Percentiles rank a stretch among this genome's conserved stretches.
These are phyloP conservation scores for Menidia menidia DNA, from an alignment of 2,797 vertebrate species.

Conservation along the genomic window DNA sequence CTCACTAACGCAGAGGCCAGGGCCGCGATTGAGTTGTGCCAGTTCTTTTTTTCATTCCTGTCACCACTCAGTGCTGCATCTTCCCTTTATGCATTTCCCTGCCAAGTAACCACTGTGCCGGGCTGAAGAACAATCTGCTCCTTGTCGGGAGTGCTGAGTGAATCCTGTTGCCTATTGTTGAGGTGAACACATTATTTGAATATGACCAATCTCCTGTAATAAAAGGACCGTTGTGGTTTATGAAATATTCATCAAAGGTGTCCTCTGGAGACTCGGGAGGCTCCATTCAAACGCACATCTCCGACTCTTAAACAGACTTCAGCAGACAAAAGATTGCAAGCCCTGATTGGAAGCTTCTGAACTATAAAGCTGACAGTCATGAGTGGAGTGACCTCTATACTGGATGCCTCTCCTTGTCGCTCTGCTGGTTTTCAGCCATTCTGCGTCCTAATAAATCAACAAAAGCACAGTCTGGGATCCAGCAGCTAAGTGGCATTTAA, in stretches of 20 bases:
- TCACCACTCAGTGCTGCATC: constrained; percentile 47
- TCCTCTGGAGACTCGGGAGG: constrained; percentile 60
- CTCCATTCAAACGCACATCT: constrained; percentile 68
- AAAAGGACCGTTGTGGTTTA: constrained; percentile 71
- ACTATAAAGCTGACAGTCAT: constrained; percentile 58
- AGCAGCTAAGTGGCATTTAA: constrained; percentile 82
- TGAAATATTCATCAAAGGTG: constrained; percentile 82
- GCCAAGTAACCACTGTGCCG: constrained; percentile 51
- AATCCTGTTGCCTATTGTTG: constrained; percentile 77
- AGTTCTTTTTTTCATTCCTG: constrained; percentile 35
- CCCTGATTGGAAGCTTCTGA: constrained; percentile 52
- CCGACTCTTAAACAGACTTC: constrained; percentile 70
- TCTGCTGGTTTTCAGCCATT: constrained; percentile 72
- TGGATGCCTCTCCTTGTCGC: constrained; percentile 69
- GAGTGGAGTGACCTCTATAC: constrained; percentile 72
- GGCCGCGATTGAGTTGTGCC: constrained; percentile 29
- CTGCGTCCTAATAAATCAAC: constrained; percentile 77
- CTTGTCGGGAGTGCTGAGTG: constrained; percentile 70
- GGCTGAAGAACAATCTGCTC: constrained; percentile 65
- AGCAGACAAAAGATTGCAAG: constrained; percentile 64
- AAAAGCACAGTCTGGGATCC: constrained; percentile 69
- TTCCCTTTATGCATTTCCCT: constrained; percentile 45
- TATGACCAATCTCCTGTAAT: constrained; percentile 74
- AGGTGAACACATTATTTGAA: constrained; percentile 75
- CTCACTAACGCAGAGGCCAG: constrained; percentile 53